A percentile compares a stretch with the other conserved stretches of the same genome.
phyloP scores from a whole-genome alignment of 2,797 vertebrate species.

The Sebastolobus altivelis region DNA sequence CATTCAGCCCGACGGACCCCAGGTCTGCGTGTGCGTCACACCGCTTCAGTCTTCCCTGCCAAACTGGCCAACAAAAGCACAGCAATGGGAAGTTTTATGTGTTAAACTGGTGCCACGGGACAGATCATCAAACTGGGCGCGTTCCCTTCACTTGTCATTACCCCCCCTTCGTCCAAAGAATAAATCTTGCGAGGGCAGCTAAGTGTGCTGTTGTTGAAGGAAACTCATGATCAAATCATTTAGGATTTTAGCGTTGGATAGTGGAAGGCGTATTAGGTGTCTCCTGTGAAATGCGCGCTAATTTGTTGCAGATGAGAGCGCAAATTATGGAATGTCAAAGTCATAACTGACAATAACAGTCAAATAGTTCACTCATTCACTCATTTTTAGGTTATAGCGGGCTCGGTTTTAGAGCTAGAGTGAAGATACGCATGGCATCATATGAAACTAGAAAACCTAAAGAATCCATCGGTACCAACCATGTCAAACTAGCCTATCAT shows the following conservation, averaged over 20 bases:
- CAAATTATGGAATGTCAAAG: constrained; percentile 14
- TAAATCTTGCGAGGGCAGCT: constrained; percentile 33
- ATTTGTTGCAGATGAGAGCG: constrained; percentile 32
- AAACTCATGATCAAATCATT: constrained; percentile 9
- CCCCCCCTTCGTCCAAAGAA: constrained; percentile 3
- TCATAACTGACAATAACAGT: not conserved
- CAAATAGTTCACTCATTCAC: not conserved
- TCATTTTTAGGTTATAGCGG: too few species aligned
- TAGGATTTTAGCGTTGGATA: not conserved
- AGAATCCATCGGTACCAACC: too few species aligned
- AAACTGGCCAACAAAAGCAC: constrained; percentile 67
- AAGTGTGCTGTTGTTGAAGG: constrained; percentile 32
- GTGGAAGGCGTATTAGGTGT: not conserved
- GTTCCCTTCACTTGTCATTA: constrained; percentile 17
- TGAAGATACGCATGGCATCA: too few species aligned
- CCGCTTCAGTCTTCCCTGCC: constrained; percentile 14
- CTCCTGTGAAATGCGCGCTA: constrained; percentile 12
- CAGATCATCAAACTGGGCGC: constrained; percentile 38
- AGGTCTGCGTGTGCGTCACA: constrained; percentile 54
- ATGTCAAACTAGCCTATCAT: too few species aligned
- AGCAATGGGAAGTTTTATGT: constrained; percentile 40
- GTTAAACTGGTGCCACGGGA: constrained; percentile 42
- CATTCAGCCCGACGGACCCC: not conserved
- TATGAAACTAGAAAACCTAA: too few species aligned
- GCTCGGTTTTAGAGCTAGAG: too few species aligned